phyloP scores from a whole-genome alignment of 2,113 vertebrate species.

The Sclerurus mexicanus region DNA sequence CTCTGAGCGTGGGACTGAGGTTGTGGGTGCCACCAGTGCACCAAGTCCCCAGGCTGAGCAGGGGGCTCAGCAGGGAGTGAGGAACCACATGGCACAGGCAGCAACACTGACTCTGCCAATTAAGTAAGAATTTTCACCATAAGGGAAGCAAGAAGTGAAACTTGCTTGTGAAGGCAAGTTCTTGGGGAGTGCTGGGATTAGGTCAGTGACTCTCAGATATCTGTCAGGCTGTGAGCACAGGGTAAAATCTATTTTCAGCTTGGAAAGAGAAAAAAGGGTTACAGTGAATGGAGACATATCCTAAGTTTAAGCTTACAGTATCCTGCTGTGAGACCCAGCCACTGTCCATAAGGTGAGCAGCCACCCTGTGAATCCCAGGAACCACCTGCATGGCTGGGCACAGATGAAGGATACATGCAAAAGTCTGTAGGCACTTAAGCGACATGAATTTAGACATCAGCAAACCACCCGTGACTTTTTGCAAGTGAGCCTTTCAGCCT shows the following conservation, averaged over 20 bases:
- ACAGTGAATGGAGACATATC: background rate
- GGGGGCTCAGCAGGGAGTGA: background rate
- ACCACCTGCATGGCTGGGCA: background rate
- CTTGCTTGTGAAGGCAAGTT: background rate
- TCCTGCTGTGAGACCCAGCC: background rate
- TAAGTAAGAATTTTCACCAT: background rate
- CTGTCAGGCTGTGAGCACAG: background rate
- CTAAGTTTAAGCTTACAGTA: background rate
- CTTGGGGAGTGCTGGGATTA: rapidly evolving
- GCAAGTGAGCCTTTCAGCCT: background rate
- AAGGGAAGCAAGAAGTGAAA: slow-evolving; percentile 18
- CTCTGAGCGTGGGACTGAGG: background rate
- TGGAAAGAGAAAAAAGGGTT: background rate
- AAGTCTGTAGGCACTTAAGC: background rate
- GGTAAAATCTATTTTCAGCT: background rate
- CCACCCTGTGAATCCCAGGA: rapidly evolving
- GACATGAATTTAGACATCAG: background rate
- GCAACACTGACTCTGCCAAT: rapidly evolving
- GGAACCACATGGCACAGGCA: background rate
- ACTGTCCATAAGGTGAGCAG: background rate
- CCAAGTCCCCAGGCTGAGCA: background rate
- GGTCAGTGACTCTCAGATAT: background rate
- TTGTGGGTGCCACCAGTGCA: background rate
- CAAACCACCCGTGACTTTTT: background rate
- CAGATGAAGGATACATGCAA: background rate